Evolutionary conservation across 2,888 invertebrate species (phyloP).

Genomic region (Rhogogaster chlorosoma): DNA sequence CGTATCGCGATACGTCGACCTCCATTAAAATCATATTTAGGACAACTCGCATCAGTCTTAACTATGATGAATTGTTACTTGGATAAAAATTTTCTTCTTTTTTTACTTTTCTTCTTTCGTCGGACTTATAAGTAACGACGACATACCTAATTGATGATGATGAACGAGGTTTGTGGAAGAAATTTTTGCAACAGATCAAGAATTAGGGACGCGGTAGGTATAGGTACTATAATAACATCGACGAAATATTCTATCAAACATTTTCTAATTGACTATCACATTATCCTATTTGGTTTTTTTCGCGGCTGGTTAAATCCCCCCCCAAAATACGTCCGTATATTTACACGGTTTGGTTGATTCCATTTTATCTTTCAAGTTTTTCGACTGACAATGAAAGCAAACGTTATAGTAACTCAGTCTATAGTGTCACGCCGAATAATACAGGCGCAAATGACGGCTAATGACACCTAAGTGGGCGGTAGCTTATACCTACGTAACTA

Average conservation of each 20-base stretch:
- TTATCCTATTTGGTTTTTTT: background rate
- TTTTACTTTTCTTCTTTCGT: background rate
- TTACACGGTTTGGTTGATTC: background rate
- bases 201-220: background rate
- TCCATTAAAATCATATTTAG: background rate
- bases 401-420: background rate
- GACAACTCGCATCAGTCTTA: background rate
- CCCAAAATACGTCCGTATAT: background rate
- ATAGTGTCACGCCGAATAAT: constrained; percentile 19
- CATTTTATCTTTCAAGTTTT: background rate
- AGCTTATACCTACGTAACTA: constrained; percentile 26
- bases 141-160: background rate
- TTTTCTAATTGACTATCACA: background rate
- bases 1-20: background rate
- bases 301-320: background rate
- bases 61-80: background rate
- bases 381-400: background rate
- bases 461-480: constrained; percentile 38
- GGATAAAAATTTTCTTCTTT: background rate
- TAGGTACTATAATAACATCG: background rate
- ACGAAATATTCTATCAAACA: background rate
- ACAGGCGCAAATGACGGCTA: constrained; percentile 32
- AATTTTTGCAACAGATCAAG: background rate
- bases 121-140: background rate
- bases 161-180: background rate